Base-by-base conservation (phyloP, 2,888 invertebrate genomes). In the Buathra laborator region DNA sequence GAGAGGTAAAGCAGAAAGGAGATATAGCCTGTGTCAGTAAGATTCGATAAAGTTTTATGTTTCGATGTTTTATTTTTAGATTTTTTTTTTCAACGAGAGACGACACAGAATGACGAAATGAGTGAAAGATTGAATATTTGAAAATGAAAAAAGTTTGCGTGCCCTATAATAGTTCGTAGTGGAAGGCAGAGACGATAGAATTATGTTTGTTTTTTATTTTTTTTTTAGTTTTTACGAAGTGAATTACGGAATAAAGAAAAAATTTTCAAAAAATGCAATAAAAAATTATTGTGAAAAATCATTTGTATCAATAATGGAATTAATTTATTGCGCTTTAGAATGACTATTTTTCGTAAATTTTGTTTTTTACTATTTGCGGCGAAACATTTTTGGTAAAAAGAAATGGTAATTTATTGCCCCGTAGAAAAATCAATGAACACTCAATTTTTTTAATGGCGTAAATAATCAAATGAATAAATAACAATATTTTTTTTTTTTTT, bases 1-100 rank as follows among this genome's bases (percentile, higher is more conserved):
- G 88, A 86, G 87, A 87, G 88, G 88, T 88, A 89, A 89, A 92
- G 91, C 90, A 91, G 88, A 86, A 89, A 88, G 88, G 87, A 89
- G 87, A 88, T 84, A 88, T 87, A 88, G 88, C 87, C 88, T 88
- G 88, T 88, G 87, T 88, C 87, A 87, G 86, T 87, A 85, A 86
- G 78, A 86, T 86, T 44, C 81, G 53, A 79, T 80, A 44, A 79
- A 85, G 64, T 62, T 81, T 85, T 86, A 81, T 44, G 79, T 76
- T 66, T 80, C 0, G 43, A 76, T 16, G 51, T 44, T 70, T 81
- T 68, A 37, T 67, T 67, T 68, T 24, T 68, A 37, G 14, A 37
- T 78, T 64, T 75, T 56, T 29, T 29, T 74, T 85, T 29, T 51
- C 3, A 24, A 29, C 44, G 46, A 62, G n/a, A 67, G 59, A 29